A percentile compares a stretch with the other conserved stretches of the same genome.
Conservation (phyloP, 2,797 vertebrate species). For the Pseudochirops cupreus region DNA sequence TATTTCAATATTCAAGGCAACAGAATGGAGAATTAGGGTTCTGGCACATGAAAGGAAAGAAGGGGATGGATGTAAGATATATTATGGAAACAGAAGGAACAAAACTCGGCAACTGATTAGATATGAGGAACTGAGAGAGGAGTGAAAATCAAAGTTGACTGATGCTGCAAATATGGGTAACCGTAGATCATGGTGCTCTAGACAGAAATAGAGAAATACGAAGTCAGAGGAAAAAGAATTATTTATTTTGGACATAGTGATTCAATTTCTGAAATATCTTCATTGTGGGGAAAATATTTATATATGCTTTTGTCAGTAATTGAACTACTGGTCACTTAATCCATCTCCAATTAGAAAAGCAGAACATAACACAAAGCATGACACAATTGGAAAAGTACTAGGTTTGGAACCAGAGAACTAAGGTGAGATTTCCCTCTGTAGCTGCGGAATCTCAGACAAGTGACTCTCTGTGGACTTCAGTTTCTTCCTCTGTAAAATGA, state of each 20-base stretch:
- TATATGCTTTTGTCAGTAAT: background rate
- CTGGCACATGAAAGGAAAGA: background rate
- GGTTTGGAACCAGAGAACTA: background rate
- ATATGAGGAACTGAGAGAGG: background rate
- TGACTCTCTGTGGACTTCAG: background rate
- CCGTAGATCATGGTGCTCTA: background rate
- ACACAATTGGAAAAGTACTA: background rate
- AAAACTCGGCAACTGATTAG: background rate
- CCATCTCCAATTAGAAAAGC: constrained; percentile 2
- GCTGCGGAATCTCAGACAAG: background rate
- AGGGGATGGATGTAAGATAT: background rate
- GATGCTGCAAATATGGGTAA: background rate
- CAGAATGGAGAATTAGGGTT: background rate
- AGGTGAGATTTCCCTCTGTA: background rate
- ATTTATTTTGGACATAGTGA: background rate
- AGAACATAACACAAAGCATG: background rate
- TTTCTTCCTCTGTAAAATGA: background rate
- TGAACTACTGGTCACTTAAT: background rate
- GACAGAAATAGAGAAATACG: background rate
- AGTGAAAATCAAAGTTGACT: background rate
- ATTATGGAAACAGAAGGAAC: background rate
- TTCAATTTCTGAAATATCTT: background rate
- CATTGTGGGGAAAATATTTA: background rate
- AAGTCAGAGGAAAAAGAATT: background rate
- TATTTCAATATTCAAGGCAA: background rate